Evolutionary conservation across 1,140 invertebrate species (phyloP).

Genomic region (Eubasilissa regina): DNA sequence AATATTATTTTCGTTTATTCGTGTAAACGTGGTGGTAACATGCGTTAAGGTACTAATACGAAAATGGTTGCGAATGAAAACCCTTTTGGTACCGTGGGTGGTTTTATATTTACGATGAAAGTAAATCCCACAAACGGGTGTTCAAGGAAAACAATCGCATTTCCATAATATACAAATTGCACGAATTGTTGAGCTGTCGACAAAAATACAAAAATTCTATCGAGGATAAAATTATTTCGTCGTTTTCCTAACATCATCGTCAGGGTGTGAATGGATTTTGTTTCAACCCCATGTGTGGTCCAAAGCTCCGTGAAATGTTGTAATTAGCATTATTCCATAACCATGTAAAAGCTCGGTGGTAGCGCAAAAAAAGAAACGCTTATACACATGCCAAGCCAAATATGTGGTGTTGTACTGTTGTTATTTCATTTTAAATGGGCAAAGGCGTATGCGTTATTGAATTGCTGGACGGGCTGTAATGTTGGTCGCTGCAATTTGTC

Average conservation of each 20-base stretch:
- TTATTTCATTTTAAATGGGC: slow-evolving; percentile 44
- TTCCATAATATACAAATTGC: too few species aligned
- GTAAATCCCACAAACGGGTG: too few species aligned
- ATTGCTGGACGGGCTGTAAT: slow-evolving; percentile 21
- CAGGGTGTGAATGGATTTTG: slow-evolving; percentile 9
- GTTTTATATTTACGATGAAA: too few species aligned
- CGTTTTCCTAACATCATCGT: slow-evolving; percentile 17
- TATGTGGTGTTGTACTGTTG: slow-evolving; percentile 43
- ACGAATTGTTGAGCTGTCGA: too few species aligned
- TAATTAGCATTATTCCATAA: slow-evolving; percentile 61
- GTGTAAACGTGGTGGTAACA: too few species aligned
- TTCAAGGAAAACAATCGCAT: too few species aligned
- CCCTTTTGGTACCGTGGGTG: too few species aligned
- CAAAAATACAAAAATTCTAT: too few species aligned
- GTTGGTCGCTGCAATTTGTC: slow-evolving; percentile 19
- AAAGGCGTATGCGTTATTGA: slow-evolving; percentile 38
- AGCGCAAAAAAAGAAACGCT: slow-evolving; percentile 27
- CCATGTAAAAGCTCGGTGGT: slow-evolving; percentile 56
- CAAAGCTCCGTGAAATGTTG: slow-evolving; percentile 59
- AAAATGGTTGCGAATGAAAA: too few species aligned
- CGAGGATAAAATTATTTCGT: neutral
- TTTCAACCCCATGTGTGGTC: slow-evolving; percentile 16
- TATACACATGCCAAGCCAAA: slow-evolving; percentile 48
- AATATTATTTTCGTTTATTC: too few species aligned
- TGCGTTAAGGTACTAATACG: too few species aligned